phyloP scores from a whole-genome alignment of 2,888 invertebrate genomes.

The Trichogramma evanescens region DNA sequence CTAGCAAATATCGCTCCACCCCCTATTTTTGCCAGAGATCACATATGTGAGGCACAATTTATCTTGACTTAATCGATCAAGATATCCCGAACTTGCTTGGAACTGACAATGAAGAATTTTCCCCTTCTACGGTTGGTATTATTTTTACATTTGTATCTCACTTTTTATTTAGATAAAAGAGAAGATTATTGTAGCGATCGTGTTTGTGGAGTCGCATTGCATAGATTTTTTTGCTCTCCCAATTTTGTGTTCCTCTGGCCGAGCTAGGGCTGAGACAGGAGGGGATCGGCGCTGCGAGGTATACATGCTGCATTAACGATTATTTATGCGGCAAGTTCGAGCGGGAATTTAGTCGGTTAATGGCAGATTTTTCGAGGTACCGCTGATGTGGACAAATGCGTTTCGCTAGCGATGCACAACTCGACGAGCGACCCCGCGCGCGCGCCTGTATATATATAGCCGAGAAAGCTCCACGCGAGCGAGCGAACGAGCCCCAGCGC shows the following conservation, averaged over 20 bases:
- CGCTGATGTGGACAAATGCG: constrained; percentile 15
- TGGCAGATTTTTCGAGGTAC: constrained; percentile 19
- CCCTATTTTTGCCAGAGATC: too few relatives aligned
- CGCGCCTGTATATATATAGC: not conserved
- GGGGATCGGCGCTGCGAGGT: not conserved
- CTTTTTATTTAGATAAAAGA: too few relatives aligned
- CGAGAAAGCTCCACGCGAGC: not conserved
- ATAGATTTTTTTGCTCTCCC: constrained; percentile 6
- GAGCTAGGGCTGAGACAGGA: not conserved
- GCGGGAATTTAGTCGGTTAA: constrained; percentile 18
- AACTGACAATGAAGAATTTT: too few relatives aligned
- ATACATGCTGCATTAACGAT: constrained; percentile 9
- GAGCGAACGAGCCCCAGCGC: not conserved
- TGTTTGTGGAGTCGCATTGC: not conserved
- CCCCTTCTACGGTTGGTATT: too few relatives aligned
- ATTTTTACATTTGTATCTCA: too few relatives aligned
- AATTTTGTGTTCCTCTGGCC: constrained; percentile 7
- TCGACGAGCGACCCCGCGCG: not conserved
- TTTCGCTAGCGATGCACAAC: not conserved
- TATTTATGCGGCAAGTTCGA: constrained; percentile 19
- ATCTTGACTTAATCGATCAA: too few relatives aligned
- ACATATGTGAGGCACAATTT: too few relatives aligned
- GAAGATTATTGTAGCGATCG: not conserved
- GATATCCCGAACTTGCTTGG: too few relatives aligned
- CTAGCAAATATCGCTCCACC: too few relatives aligned